These are phyloP conservation scores for Sturmia bella DNA, from an alignment of 2,888 invertebrate genomes.

Conservation along the genomic window DNA sequence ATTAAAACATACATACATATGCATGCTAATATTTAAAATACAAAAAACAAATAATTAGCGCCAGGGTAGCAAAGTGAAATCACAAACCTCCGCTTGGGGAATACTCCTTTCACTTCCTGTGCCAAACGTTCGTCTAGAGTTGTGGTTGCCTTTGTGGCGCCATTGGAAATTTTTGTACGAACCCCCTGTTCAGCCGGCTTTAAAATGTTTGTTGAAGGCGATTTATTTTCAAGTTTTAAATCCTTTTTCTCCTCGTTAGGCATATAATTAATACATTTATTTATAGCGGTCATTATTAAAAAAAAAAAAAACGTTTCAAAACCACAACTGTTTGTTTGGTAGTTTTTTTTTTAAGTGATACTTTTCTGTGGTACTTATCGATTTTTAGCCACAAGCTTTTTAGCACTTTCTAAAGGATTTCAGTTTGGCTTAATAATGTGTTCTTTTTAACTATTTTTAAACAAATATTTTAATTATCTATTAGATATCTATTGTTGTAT, in stretches of 20 bases:
- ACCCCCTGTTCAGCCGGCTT: not conserved
- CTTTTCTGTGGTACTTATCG: conserved; percentile 26
- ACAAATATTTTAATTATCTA: too few relatives aligned
- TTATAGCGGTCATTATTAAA: conserved; percentile 58
- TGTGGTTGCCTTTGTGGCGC: conserved; percentile 63
- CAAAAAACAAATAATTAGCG: conserved; percentile 11
- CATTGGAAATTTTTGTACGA: conserved; percentile 1
- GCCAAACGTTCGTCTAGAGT: conserved; percentile 77
- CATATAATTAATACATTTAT: conserved; percentile 54
- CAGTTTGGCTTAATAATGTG: not conserved
- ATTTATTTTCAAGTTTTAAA: conserved; percentile 1
- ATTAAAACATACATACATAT: not conserved
- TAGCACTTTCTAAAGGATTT: conserved; percentile 20
- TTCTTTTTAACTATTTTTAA: not conserved
- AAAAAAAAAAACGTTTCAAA: not conserved
- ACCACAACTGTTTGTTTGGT: not conserved
- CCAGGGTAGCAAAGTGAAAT: conserved; percentile 19
- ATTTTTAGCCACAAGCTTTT: conserved; percentile 53
- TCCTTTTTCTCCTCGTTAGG: conserved; percentile 1
- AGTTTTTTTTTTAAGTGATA: not conserved
- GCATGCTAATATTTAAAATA: not conserved
- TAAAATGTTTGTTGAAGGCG: not conserved
- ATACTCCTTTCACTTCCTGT: conserved; percentile 77
- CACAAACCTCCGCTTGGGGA: conserved; percentile 79
- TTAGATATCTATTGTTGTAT: too few relatives aligned